Evolutionary conservation across 1,140 invertebrate genomes (phyloP), one percentile per base, ranked within the genome.

Genomic region (Drosophila ficusphila): DNA sequence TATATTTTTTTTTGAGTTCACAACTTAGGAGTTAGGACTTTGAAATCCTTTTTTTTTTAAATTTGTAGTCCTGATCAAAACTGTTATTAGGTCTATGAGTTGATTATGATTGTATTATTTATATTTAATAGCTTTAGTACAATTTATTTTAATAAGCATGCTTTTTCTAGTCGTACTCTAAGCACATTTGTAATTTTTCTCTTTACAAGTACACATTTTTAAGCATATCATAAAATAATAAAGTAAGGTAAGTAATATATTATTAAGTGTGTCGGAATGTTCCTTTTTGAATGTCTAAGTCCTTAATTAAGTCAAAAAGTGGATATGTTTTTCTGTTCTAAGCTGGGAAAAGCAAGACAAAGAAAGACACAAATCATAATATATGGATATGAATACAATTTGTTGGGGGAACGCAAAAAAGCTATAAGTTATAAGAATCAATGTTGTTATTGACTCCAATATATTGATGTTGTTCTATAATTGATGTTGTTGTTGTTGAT

Each of bases 401-500:
- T 33, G 12, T 23, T 21, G 31, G 27, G 27, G 29, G 1, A 33
- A 4, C 29, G 7, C 7, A 46, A 27, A 16, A 53, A 57, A 34
- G 47, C 54, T 57, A 57, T 44, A 8, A 8, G 4, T 34, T 29
- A 68, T 83, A 65, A 73, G 73, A 83, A 58, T 83, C 39, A 46
- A 78, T 83, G 74, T 83, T 83, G 75, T 83, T 83, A 67, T 61
- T 78, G 69, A 78, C 71, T 85, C 65, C 79, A 79, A 53, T 46
- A 72, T 79, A 79, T 79, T 86, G 58, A 70, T 75, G 77, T 88
- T 81, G 74, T 86, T 79, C 76, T 88, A 76, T 81, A 79, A 57
- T 86, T 79, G 81, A 86, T 86, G 81, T 85, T 85, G 81, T 86
- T 85, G 79, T 79, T 85, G 81, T 81, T 86, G 82, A 75, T 83